phyloP scores from a whole-genome alignment of 2,797 vertebrate species.

The Zenarchopterus dispar region DNA sequence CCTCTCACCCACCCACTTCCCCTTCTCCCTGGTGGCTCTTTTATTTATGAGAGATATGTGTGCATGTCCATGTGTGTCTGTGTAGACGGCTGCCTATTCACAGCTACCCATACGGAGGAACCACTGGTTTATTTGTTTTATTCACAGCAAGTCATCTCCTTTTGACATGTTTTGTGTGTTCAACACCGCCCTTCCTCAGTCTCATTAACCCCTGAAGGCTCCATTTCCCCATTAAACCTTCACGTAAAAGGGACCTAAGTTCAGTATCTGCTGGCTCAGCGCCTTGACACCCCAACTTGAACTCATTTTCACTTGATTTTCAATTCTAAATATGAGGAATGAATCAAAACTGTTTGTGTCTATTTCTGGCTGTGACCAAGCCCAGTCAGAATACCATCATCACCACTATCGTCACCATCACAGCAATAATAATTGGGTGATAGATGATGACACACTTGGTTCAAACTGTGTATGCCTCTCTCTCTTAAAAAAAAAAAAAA shows the following conservation, averaged over 20 bases:
- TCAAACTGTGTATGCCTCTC: conserved; percentile 12
- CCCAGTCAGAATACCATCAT: conserved; percentile 58
- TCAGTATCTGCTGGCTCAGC: conserved; percentile 45
- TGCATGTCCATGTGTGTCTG: conserved; percentile 28
- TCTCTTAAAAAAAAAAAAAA: background rate
- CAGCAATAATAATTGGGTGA: conserved; percentile 46
- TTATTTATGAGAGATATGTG: conserved; percentile 50
- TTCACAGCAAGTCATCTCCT: conserved; percentile 44
- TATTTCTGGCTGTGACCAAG: conserved; percentile 65
- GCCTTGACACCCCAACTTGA: conserved; percentile 44
- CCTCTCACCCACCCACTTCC: conserved; percentile 59
- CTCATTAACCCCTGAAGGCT: conserved; percentile 35
- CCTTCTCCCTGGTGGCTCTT: conserved; percentile 55
- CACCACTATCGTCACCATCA: conserved; percentile 35
- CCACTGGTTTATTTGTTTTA: conserved; percentile 57
- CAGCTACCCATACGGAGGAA: conserved; percentile 44
- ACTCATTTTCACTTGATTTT: conserved; percentile 67
- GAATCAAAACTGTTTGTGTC: conserved; percentile 52
- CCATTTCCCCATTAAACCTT: conserved; percentile 24
- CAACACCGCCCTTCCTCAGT: conserved; percentile 42
- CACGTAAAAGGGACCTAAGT: conserved; percentile 35
- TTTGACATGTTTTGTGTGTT: conserved; percentile 40
- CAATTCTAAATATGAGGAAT: conserved; percentile 57
- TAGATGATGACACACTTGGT: conserved; percentile 49
- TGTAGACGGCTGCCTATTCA: conserved; percentile 32